A percentile compares a stretch with the other conserved stretches of the same genome.
These are phyloP conservation scores for Bovichtus diacanthus DNA, from an alignment of 2,797 vertebrate genomes.

Conservation along the genomic window DNA sequence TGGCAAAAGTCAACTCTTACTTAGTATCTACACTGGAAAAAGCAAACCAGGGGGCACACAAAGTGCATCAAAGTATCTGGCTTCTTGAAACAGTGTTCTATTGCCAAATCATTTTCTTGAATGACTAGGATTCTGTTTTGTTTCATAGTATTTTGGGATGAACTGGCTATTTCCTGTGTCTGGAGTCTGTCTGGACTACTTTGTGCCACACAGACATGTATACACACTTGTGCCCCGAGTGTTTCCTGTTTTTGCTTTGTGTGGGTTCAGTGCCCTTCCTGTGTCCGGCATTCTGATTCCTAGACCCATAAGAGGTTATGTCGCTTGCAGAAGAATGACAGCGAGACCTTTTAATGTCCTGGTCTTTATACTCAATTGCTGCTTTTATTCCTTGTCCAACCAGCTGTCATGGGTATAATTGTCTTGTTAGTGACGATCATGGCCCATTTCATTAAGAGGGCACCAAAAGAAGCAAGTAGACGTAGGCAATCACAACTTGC, in stretches of 20 bases:
- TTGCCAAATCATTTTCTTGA: background rate
- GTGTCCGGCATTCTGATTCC: slow-evolving; percentile 38
- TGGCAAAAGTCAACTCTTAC: background rate
- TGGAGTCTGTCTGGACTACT: slow-evolving; percentile 25
- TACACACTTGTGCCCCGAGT: background rate
- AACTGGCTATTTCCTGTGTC: slow-evolving; percentile 22
- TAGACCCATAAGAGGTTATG: slow-evolving; percentile 43
- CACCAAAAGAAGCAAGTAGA: background rate
- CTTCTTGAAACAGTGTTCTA: background rate
- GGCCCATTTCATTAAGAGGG: background rate
- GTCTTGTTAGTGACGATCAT: background rate
- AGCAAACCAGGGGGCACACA: background rate
- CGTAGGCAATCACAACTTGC: background rate
- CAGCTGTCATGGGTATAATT: background rate
- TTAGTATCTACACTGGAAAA: background rate
- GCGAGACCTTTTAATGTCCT: background rate
- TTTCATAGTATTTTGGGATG: slow-evolving; percentile 22
- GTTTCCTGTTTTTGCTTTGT: slow-evolving; percentile 61
- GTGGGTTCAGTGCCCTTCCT: slow-evolving; percentile 43
- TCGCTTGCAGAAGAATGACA: background rate
- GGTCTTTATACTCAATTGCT: background rate
- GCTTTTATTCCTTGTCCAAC: slow-evolving; percentile 1
- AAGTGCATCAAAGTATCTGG: background rate
- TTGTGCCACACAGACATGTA: slow-evolving; percentile 4
- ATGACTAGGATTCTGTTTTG: slow-evolving; percentile 9